Conservation (phyloP, 2,797 vertebrate genomes). For the Lepidocolaptes lacrymiger region DNA sequence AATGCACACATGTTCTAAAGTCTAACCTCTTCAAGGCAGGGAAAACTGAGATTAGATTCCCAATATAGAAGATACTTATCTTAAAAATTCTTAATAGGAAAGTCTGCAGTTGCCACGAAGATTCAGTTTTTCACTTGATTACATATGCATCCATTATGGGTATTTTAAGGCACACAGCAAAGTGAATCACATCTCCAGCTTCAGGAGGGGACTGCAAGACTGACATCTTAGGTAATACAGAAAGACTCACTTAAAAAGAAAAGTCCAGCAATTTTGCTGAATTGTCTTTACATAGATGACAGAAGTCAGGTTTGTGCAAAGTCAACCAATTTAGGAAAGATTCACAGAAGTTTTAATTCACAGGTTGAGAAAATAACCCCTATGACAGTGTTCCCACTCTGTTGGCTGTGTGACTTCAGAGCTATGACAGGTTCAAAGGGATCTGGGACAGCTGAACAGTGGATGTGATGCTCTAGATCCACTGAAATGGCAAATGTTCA, state of each 20-base stretch:
- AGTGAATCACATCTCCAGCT: neutral
- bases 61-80: conserved; percentile 10
- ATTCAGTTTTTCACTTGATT: neutral
- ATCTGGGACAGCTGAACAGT: neutral
- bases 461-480: neutral
- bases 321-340: neutral
- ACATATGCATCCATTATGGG: neutral
- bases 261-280: neutral
- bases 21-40: neutral
- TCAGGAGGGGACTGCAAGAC: neutral
- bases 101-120: neutral
- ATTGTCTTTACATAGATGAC: neutral
- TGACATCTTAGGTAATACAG: neutral
- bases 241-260: neutral
- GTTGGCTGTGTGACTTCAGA: neutral
- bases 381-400: neutral
- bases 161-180: neutral
- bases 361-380: neutral
- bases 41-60: neutral
- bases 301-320: neutral
- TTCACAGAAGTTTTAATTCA: neutral
- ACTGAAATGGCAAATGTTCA: neutral
- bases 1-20: neutral
- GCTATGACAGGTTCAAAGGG: neutral
- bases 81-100: neutral